Base-by-base conservation (phyloP, 2,113 vertebrate species). In the Peromyscus polionotus region DNA sequence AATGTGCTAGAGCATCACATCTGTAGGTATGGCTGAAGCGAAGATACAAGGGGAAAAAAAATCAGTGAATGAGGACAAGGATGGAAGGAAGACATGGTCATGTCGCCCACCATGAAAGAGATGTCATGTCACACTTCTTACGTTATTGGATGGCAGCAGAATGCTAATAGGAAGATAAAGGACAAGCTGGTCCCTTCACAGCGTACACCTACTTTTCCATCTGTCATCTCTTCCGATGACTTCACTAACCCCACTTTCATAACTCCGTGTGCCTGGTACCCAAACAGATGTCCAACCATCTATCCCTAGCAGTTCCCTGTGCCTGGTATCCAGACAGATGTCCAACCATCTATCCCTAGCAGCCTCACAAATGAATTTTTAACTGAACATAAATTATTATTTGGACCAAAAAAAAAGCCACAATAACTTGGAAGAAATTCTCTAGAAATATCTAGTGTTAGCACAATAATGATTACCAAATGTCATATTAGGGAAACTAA, bases 61-160 rank as follows among this genome's bases (percentile, higher is more conserved):
- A 4, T 3, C 7, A 33, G 16, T 0, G 19, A 67, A 33, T 9
- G 26, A 42, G 65, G 26, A 65, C 31, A 12, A 22, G 45, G 19
- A 26, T 45, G 57, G 19, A 5, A 36, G 10, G 57, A 0, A 28
- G 51, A 14, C 11, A 4, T 31, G 68, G 16, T 42, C 42, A 26
- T 2, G 3, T 2, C 22, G 7, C 17, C 39, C 16, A 7, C 77
- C 65, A 31, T 0, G 2, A 19, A 81, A 77, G 33, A 72, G 89
- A 57, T 0, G 0, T 5, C 70, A 33, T 5, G 31, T 0, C 7
- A 65, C 1, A 3, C 1, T 1, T 3, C 48, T 6, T 26, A 17
- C 0, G 0, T 20, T 39, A 22, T 6, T 5, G 57, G 4, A 33
- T 9, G 7, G 13, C 0, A 12, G 7, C 36, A 75, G 1, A 1